Evolutionary conservation across 2,888 invertebrate species (phyloP).

Genomic region (Diarsia dahlii): DNA sequence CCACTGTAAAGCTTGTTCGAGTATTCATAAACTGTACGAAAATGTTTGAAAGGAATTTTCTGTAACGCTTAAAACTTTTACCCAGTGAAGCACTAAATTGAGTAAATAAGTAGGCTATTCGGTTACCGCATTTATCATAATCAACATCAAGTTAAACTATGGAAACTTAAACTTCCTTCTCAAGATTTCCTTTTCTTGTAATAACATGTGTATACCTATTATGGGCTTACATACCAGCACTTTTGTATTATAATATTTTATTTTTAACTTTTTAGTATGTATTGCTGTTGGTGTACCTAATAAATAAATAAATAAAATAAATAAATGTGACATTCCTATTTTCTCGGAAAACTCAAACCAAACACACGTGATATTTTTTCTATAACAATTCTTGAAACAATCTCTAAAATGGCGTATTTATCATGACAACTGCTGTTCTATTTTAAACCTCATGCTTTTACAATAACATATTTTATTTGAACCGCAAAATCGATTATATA

Average conservation of each 20-base stretch:
- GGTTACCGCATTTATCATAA: conserved; percentile 15
- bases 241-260: too few relatives aligned
- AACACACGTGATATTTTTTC: conserved; percentile 38
- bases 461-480: conserved; percentile 24
- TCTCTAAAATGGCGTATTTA: conserved; percentile 32
- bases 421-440: conserved; percentile 11
- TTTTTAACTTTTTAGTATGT: too few relatives aligned
- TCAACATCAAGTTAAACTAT: neutral
- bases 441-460: conserved; percentile 32
- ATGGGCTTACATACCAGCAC: too few relatives aligned
- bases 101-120: conserved; percentile 2
- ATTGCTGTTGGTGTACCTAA: too few relatives aligned
- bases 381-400: conserved; percentile 31
- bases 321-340: neutral
- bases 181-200: neutral
- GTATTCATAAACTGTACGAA: conserved; percentile 25
- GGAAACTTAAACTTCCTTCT: neutral
- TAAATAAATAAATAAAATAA: too few relatives aligned
- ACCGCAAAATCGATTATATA: conserved; percentile 51
- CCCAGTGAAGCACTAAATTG: conserved; percentile 6
- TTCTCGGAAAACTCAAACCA: conserved; percentile 21
- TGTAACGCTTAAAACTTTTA: conserved; percentile 16
- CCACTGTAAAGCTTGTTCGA: conserved; percentile 19
- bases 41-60: conserved; percentile 19
- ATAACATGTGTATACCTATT: too few relatives aligned